Evolutionary conservation across 2,797 vertebrate genomes (phyloP).

Genomic region (Acipenser transmontanus): DNA sequence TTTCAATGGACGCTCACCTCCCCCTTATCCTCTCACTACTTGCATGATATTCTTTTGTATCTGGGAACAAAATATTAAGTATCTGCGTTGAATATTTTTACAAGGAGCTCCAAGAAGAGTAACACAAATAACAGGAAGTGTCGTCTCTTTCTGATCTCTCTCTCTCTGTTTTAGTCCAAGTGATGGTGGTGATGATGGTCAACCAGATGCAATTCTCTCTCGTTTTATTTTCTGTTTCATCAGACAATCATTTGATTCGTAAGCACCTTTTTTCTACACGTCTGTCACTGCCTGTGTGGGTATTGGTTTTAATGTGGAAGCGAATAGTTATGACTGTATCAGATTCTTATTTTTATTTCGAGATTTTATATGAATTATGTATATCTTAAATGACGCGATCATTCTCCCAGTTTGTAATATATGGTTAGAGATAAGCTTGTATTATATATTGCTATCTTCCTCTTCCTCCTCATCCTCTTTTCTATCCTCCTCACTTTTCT

Average conservation of each 20-base stretch:
- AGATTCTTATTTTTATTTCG: constrained; percentile 85
- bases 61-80: constrained; percentile 48
- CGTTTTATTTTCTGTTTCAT: constrained; percentile 61
- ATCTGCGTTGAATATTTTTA: constrained; percentile 28
- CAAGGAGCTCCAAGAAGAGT: constrained; percentile 67
- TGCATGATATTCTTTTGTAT: constrained; percentile 80
- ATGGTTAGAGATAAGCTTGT: constrained; percentile 77
- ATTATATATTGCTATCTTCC: constrained; percentile 66
- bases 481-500: constrained; percentile 32
- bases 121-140: constrained; percentile 51
- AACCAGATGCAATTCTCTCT: constrained; percentile 58
- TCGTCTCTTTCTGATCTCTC: constrained; percentile 51
- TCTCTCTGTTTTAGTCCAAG: constrained; percentile 46
- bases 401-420: constrained; percentile 76
- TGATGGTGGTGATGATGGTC: constrained; percentile 39
- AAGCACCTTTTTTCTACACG: constrained; percentile 79
- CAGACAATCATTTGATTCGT: constrained; percentile 84
- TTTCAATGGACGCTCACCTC: constrained; percentile 64
- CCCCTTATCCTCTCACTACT: constrained; percentile 33
- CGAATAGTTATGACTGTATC: constrained; percentile 81
- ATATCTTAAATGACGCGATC: constrained; percentile 76
- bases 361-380: constrained; percentile 88
- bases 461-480: constrained; percentile 19
- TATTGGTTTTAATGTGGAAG: constrained; percentile 71
- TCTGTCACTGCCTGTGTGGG: constrained; percentile 78